Evolutionary conservation across 2,113 vertebrate species (phyloP).

Genomic region (Spheniscus mendiculus): DNA sequence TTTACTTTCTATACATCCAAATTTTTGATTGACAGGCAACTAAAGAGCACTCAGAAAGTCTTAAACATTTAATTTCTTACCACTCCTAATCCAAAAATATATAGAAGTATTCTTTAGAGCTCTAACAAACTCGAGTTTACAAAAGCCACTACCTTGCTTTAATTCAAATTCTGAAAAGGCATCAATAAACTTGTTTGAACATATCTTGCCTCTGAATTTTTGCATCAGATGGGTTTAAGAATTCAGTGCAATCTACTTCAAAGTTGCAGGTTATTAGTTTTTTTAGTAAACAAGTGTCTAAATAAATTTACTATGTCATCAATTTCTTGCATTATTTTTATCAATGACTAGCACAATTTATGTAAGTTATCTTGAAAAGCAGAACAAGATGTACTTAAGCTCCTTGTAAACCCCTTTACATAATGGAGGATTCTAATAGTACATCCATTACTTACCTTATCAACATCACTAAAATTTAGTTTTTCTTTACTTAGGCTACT

Average conservation of each 20-base stretch:
- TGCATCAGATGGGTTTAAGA: not conserved
- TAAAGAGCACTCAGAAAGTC: not conserved
- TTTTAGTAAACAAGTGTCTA: not conserved
- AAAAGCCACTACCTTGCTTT: not conserved
- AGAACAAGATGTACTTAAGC: not conserved
- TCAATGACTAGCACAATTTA: not conserved
- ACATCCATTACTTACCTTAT: not conserved
- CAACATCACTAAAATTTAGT: not conserved
- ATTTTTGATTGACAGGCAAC: not conserved
- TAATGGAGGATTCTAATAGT: slow-evolving; percentile 5
- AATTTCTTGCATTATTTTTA: not conserved
- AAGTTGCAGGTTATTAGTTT: not conserved
- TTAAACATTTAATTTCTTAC: not conserved
- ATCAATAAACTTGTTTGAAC: not conserved
- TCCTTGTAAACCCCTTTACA: slow-evolving; percentile 2
- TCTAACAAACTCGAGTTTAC: not conserved
- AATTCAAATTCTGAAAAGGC: not conserved
- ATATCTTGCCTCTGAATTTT: not conserved
- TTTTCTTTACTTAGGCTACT: not conserved
- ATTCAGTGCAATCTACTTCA: not conserved
- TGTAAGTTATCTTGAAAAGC: not conserved
- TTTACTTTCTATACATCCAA: not conserved
- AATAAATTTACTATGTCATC: not conserved
- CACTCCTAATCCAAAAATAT: not conserved
- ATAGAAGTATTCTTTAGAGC: not conserved